phyloP scores from a whole-genome alignment of 1,140 invertebrate species.

The Homalodisca vitripennis region DNA sequence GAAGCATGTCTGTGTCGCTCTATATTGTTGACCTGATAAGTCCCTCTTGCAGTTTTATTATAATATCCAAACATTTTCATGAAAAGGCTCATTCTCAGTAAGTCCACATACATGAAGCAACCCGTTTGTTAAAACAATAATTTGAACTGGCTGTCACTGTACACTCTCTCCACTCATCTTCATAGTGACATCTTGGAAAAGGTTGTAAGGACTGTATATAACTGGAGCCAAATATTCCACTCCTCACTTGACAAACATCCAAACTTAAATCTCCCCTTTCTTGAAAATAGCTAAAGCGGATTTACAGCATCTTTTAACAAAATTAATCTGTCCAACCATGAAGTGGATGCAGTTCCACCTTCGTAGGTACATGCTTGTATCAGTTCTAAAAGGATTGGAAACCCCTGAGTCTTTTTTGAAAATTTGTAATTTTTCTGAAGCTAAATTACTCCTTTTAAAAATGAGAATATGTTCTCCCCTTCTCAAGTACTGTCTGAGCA shows the following conservation, averaged over 20 bases:
- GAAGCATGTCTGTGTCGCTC: slow-evolving; percentile 44
- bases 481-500: background rate
- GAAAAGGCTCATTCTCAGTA: too few species aligned
- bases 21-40: slow-evolving; percentile 43
- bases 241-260: too few species aligned
- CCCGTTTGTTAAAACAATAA: too few species aligned
- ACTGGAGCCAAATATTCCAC: too few species aligned
- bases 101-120: too few species aligned
- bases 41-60: too few species aligned
- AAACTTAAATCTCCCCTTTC: too few species aligned
- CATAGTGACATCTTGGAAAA: too few species aligned
- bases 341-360: slow-evolving; percentile 47
- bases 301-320: slow-evolving; percentile 39
- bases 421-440: slow-evolving; percentile 2
- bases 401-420: slow-evolving; percentile 16
- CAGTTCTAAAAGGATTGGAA: slow-evolving; percentile 37
- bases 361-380: slow-evolving; percentile 44
- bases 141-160: too few species aligned
- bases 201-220: too few species aligned
- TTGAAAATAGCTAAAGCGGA: slow-evolving; percentile 43
- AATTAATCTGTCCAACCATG: slow-evolving; percentile 47
- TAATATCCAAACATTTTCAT: too few species aligned
- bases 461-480: slow-evolving; percentile 14
- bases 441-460: slow-evolving; percentile 8
- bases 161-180: too few species aligned